Evolutionary conservation across 2,113 vertebrate species (phyloP).

Genomic region (Semnopithecus entellus): DNA sequence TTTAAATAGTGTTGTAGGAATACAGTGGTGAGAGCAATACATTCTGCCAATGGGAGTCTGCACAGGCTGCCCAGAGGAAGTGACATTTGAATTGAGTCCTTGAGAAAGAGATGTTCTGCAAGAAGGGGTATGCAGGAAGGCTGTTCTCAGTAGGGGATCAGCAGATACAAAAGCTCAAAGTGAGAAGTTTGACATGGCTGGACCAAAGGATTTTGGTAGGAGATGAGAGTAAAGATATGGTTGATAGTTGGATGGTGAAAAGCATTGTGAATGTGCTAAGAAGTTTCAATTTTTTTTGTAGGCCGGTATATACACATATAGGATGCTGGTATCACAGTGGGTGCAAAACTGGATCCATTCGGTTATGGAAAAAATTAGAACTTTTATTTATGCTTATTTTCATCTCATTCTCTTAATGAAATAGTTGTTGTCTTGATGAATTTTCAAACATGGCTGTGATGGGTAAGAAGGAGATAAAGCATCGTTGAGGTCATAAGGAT

Average conservation of each 20-base stretch:
- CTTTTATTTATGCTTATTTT: background rate
- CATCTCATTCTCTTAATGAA: background rate
- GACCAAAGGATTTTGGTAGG: background rate
- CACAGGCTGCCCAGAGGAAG: background rate
- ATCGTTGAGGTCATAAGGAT: background rate
- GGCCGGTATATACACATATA: fast-evolving
- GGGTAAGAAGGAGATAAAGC: background rate
- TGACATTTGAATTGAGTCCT: background rate
- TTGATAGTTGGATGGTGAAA: background rate
- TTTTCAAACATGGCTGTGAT: background rate
- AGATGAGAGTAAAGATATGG: background rate
- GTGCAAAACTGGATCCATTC: background rate
- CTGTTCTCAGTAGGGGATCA: background rate
- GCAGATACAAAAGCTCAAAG: background rate
- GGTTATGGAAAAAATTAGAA: background rate
- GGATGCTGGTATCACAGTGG: background rate
- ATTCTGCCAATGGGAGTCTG: background rate
- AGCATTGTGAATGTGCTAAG: background rate
- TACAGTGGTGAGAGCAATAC: background rate
- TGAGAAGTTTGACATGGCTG: background rate
- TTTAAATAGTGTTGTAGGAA: background rate
- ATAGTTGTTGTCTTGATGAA: background rate
- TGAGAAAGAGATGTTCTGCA: background rate
- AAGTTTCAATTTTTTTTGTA: background rate
- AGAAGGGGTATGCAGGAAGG: background rate